Conservation (phyloP, 2,888 invertebrate genomes). For the Pandemis corylana region DNA sequence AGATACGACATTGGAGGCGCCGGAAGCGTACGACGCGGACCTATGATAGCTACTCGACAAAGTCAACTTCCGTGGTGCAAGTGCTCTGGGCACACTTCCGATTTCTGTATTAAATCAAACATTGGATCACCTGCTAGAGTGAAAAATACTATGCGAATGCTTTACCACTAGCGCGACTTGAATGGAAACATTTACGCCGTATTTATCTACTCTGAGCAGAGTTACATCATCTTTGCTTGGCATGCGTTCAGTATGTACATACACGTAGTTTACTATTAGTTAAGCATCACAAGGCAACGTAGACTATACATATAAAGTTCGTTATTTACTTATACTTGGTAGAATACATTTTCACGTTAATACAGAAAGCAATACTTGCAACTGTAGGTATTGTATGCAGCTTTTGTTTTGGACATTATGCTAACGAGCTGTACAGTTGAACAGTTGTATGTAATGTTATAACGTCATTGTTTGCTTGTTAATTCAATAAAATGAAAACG, state of each 20-base stretch:
- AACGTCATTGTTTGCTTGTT: conserved; percentile 21
- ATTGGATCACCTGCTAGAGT: conserved; percentile 4
- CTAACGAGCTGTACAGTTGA: neutral
- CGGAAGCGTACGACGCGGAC: conserved; percentile 67
- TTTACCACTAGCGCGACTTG: conserved; percentile 21
- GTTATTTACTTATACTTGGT: neutral
- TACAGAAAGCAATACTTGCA: conserved; percentile 13
- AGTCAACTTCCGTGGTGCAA: conserved; percentile 51
- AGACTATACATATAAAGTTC: neutral
- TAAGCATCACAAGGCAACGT: neutral
- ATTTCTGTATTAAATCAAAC: conserved; percentile 13
- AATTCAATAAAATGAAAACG: neutral
- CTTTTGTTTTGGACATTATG: neutral
- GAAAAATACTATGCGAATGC: conserved; percentile 4
- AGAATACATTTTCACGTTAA: neutral
- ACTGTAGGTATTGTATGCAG: conserved; percentile 11
- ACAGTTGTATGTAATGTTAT: neutral
- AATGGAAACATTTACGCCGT: conserved; percentile 37
- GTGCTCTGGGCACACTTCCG: conserved; percentile 32
- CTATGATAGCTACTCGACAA: conserved; percentile 56
- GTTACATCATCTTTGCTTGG: conserved; percentile 36
- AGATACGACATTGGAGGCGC: conserved; percentile 74
- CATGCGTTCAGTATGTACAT: conserved; percentile 30
- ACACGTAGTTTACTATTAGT: conserved; percentile 17
- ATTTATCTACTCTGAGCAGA: conserved; percentile 23